Base-by-base conservation (phyloP, 2,113 vertebrate species). In the Malurus alboscapulatus region DNA sequence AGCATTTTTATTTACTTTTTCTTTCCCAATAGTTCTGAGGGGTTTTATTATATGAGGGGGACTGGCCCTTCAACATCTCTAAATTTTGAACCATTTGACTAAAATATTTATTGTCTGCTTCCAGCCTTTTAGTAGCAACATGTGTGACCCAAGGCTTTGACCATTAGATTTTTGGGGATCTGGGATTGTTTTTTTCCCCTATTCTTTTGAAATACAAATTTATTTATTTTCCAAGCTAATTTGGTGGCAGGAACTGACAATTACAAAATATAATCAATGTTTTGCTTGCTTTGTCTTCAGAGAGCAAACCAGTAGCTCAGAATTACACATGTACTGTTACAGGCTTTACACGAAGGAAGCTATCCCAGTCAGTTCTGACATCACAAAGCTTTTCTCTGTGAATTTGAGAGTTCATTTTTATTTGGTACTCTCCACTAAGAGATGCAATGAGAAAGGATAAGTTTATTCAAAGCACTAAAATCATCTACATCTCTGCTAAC, bases 101-200 rank as follows among this genome's bases (percentile, higher is more conserved):
- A n/a, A 50, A 75, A 48, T 2, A 47, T 24, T 42, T 4, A 40
- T n/a, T 32, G 21, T 48, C 75, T 78, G 27, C n/a, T 72, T 79
- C 45, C 62, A 45, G n/a, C 24, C 48, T 57, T 90, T 72, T 55
- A 59, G 26, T 12, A 13, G 30, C 40, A 76, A 26, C 12, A 45
- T 26, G 2, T 14, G 20, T 50, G 25, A 63, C 54, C 4, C 17
- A 71, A 25, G 17, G 24, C 6, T 58, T 69, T 30, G 1, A 10
- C 26, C 20, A 12, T 9, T 59, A 27, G 13, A 22, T 16, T 71
- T 63, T 30, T 2, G 0, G 5, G 7, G 3, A 1, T 32, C 12
- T 47, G 29, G 12, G 47, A 50, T 4, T 50, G 29, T 22, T 32
- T 30, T 78, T 61, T 38, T 29, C 6, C 2, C 5, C 40, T 9